These are phyloP conservation scores for Chaetura pelagica DNA, from an alignment of 2,113 vertebrate genomes.

Conservation along the genomic window DNA sequence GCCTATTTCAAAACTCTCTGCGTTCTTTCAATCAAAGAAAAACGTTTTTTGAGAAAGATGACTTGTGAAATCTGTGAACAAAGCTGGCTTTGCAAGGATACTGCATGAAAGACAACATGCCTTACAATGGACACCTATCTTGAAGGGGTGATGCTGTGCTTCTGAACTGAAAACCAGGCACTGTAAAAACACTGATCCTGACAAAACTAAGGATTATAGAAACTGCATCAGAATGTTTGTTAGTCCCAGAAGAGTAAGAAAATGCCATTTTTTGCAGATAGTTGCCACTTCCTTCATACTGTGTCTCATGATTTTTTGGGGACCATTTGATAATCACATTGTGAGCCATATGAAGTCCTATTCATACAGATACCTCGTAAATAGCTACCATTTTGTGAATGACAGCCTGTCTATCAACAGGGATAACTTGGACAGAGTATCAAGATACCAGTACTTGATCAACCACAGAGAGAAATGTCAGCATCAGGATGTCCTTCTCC, in stretches of 20 bases:
- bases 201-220: slow-evolving; percentile 17
- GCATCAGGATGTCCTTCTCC: slow-evolving; percentile 83
- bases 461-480: slow-evolving; percentile 85
- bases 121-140: slow-evolving; percentile 56
- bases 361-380: slow-evolving; percentile 90
- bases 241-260: slow-evolving; percentile 83
- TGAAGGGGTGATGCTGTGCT: slow-evolving; percentile 9
- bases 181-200: slow-evolving; percentile 39
- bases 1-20: not conserved
- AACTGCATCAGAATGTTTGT: slow-evolving; percentile 84
- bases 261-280: slow-evolving; percentile 84
- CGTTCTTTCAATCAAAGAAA: not conserved
- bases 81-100: not conserved
- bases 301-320: slow-evolving; percentile 87
- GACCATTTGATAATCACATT: slow-evolving; percentile 80
- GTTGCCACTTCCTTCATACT: slow-evolving; percentile 83
- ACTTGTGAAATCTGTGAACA: slow-evolving; percentile 33
- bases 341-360: slow-evolving; percentile 89
- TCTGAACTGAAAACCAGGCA: not conserved
- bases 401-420: slow-evolving; percentile 78
- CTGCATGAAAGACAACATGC: not conserved
- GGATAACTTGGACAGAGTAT: slow-evolving; percentile 56
- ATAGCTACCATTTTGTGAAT: slow-evolving; percentile 89
- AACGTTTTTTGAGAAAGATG: slow-evolving; percentile 18
- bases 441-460: slow-evolving; percentile 83